These are phyloP conservation scores for chimpanzee (Pan troglodytes) DNA, from an alignment of 2,113 vertebrate species.

Conservation along the genomic window NHGRI_mPanTro3-v2.1_pri NC_086015.1:128326001-128326500, in stretches of 20 bases:
- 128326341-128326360: background rate
- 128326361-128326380: background rate
- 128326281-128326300: background rate
- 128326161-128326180: background rate
- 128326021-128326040: background rate
- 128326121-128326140: background rate
- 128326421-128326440: background rate
- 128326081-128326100: background rate
- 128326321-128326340: background rate
- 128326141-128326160: background rate
- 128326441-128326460: background rate
- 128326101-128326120: background rate
- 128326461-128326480: background rate
- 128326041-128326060: slow-evolving; percentile 62
- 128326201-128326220: background rate
- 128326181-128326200: background rate
- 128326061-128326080: slow-evolving; percentile 47
- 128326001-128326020: slow-evolving; percentile 10
- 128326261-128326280: background rate
- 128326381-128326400: background rate
- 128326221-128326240: background rate
- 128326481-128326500: background rate
- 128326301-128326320: background rate
- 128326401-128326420: background rate
- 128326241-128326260: background rate